A percentile compares a stretch with the other conserved stretches of the same genome.
Evolutionary conservation across 2,797 vertebrate genomes (phyloP).

Genomic region (Cyprinella venusta): DNA sequence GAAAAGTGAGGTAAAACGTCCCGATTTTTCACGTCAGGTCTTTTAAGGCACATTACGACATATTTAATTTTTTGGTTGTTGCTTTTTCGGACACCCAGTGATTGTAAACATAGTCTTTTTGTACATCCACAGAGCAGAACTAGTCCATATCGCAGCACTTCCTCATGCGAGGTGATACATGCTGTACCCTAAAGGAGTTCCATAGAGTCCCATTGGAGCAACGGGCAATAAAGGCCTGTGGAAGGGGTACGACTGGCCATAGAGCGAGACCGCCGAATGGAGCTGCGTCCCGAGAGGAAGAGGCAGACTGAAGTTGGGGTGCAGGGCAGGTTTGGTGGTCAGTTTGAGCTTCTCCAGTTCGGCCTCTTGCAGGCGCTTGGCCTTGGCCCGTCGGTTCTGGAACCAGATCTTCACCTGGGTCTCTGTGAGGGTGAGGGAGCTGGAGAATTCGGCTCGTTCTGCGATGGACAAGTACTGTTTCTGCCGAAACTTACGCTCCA

Average conservation of each 20-base stretch:
- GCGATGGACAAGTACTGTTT: slow-evolving; percentile 99
- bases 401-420: slow-evolving; percentile 99
- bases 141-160: slow-evolving; percentile 19
- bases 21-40: slow-evolving; percentile 24
- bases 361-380: slow-evolving; percentile 97
- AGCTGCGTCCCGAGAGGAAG: slow-evolving; percentile 87
- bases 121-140: slow-evolving; percentile 27
- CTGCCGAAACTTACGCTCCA: slow-evolving; percentile 97
- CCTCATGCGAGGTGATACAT: slow-evolving; percentile 92
- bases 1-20: slow-evolving; percentile 25
- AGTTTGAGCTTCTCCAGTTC: slow-evolving; percentile 98
- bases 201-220: slow-evolving; percentile 90
- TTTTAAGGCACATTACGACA: slow-evolving; percentile 33
- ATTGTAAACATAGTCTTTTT: slow-evolving; percentile 46
- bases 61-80: neutral
- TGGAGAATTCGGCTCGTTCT: slow-evolving; percentile 95
- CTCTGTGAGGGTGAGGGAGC: slow-evolving; percentile 94
- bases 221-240: slow-evolving; percentile 90
- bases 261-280: slow-evolving; percentile 86
- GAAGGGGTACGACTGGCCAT: slow-evolving; percentile 88
- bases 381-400: slow-evolving; percentile 96
- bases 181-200: slow-evolving; percentile 90
- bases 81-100: neutral
- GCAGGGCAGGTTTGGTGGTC: slow-evolving; percentile 87
- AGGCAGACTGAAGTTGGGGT: slow-evolving; percentile 87